Conservation (phyloP, 2,888 invertebrate genomes). For the Diarsia mendica region DNA sequence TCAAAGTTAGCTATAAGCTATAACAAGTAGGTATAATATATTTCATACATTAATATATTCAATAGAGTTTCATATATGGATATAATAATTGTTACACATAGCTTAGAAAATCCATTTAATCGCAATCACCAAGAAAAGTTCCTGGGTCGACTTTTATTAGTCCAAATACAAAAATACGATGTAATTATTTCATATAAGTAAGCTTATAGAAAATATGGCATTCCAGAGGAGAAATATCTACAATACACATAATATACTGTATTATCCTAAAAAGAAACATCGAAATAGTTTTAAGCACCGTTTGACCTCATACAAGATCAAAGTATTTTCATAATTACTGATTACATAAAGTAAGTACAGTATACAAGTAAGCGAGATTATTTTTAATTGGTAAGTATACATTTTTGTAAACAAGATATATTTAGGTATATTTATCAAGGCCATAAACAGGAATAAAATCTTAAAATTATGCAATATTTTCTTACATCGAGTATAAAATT, state of each 20-base stretch:
- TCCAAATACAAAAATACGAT: constrained; percentile 20
- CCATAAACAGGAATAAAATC: background rate
- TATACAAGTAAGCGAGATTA: constrained; percentile 5
- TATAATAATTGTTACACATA: background rate
- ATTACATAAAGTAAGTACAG: background rate
- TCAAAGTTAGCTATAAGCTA: background rate
- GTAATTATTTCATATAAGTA: background rate
- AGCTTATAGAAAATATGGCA: constrained; percentile 41
- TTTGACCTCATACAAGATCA: constrained; percentile 1
- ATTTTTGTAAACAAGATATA: background rate
- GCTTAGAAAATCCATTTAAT: background rate
- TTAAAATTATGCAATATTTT: constrained; percentile 25
- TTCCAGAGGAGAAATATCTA: constrained; percentile 10
- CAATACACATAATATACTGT: background rate
- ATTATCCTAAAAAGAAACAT: constrained; percentile 22
- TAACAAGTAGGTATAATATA: constrained; percentile 7
- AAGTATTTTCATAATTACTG: constrained; percentile 16
- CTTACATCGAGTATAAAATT: constrained; percentile 13
- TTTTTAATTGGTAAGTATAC: background rate
- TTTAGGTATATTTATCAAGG: constrained; percentile 5
- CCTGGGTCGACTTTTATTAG: background rate
- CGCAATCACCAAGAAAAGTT: background rate
- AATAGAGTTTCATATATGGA: constrained; percentile 6
- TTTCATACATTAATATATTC: background rate
- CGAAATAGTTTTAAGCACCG: constrained; percentile 28